phyloP scores from a whole-genome alignment of 2,113 vertebrate species.

The Hemiprocne comata region DNA sequence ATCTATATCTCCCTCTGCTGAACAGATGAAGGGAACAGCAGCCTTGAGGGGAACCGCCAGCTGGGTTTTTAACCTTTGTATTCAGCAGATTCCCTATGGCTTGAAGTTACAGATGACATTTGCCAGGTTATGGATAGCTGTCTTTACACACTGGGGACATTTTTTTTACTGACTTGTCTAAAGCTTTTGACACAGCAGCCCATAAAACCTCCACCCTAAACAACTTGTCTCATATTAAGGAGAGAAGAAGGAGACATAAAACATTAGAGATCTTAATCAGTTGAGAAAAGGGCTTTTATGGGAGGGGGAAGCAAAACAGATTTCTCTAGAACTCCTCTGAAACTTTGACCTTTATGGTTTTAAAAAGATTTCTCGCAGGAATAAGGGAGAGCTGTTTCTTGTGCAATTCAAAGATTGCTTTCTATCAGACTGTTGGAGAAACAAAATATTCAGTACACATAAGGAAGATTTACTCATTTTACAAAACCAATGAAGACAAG shows the following conservation, averaged over 20 bases:
- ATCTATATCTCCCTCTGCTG: constrained; percentile 64
- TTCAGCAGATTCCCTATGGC: constrained; percentile 25
- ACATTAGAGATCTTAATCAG: constrained; percentile 54
- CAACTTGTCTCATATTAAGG: constrained; percentile 32
- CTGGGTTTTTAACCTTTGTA: constrained; percentile 38
- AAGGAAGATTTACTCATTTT: not conserved
- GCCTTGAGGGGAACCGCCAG: constrained; percentile 16
- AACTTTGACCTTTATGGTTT: constrained; percentile 39
- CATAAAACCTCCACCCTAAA: constrained; percentile 59
- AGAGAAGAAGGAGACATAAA: constrained; percentile 36
- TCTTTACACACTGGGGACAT: constrained; percentile 36
- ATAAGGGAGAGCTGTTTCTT: not conserved
- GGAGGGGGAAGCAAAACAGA: not conserved
- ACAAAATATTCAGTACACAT: not conserved
- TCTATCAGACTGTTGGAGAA: not conserved
- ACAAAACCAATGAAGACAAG: not conserved
- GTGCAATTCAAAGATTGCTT: not conserved
- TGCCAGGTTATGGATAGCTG: constrained; percentile 54
- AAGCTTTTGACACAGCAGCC: constrained; percentile 67
- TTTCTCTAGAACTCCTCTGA: constrained; percentile 27
- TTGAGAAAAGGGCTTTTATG: constrained; percentile 24
- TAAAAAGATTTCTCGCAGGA: constrained; percentile 30
- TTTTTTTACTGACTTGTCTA: constrained; percentile 67
- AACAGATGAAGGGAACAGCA: constrained; percentile 46
- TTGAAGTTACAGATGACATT: constrained; percentile 67